These are phyloP conservation scores for Itoplectis maculator DNA, from an alignment of 2,888 invertebrate species.

Conservation along the genomic window DNA sequence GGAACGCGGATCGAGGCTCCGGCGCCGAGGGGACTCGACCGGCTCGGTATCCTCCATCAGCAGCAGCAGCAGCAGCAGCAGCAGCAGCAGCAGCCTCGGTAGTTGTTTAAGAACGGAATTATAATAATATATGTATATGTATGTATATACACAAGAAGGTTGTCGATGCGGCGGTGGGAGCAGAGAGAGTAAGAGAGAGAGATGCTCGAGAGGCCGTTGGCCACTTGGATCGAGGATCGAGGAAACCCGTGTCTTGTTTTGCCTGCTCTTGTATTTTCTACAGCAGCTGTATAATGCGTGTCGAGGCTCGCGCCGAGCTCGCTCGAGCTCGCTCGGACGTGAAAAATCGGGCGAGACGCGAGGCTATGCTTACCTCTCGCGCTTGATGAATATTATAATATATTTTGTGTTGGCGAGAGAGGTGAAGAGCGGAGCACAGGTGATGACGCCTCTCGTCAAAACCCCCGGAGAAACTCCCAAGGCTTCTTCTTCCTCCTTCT, in stretches of 20 bases:
- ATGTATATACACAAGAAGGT: conserved; percentile 20
- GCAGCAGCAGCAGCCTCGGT: conserved; percentile 32
- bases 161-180: conserved; percentile 26
- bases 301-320: conserved; percentile 24
- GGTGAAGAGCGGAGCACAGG: conserved; percentile 39
- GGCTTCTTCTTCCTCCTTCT: background rate
- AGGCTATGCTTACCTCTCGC: conserved; percentile 5
- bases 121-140: conserved; percentile 48
- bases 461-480: background rate
- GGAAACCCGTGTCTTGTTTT: conserved; percentile 62
- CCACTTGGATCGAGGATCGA: conserved; percentile 52
- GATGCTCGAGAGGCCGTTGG: conserved; percentile 48
- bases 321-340: conserved; percentile 46
- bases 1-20: conserved; percentile 74
- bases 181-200: no score
- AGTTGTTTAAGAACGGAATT: conserved; percentile 53
- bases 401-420: conserved; percentile 4
- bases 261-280: conserved; percentile 41
- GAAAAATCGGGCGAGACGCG: conserved; percentile 43
- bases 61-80: conserved; percentile 4
- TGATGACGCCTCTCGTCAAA: conserved; percentile 52
- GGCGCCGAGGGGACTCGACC: conserved; percentile 54
- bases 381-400: conserved; percentile 44
- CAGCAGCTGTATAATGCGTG: conserved; percentile 19
- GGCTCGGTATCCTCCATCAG: background rate